Evolutionary conservation across 2,113 vertebrate species (phyloP).

Genomic region (Lagopus leucura): DNA sequence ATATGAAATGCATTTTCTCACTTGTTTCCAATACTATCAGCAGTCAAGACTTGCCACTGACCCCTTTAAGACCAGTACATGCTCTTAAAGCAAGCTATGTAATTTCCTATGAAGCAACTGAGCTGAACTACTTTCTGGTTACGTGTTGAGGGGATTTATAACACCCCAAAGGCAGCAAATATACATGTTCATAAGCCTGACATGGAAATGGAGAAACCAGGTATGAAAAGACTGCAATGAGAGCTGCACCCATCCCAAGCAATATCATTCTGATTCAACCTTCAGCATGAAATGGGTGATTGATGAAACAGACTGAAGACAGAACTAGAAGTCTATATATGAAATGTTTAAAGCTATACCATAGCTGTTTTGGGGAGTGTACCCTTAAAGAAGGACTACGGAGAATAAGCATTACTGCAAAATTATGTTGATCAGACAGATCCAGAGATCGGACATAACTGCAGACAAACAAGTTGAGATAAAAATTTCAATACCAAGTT

Average conservation of each 20-base stretch:
- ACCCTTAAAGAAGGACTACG: background rate
- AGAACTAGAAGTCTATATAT: background rate
- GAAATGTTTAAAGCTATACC: background rate
- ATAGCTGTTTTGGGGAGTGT: background rate
- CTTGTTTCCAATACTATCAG: conserved; percentile 27
- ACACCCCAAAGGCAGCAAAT: background rate
- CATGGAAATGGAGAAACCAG: conserved; percentile 26
- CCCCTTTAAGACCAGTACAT: conserved; percentile 18
- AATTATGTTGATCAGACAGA: background rate
- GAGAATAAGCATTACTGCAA: background rate
- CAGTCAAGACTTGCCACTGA: conserved; percentile 15
- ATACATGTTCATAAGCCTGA: background rate
- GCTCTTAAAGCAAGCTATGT: background rate
- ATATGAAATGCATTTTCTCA: conserved; percentile 22
- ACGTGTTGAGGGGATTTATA: background rate
- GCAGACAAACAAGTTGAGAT: background rate
- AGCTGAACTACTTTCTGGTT: background rate
- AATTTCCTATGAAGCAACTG: conserved; percentile 16
- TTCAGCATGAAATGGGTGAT: background rate
- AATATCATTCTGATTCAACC: background rate
- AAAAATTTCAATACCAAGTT: background rate
- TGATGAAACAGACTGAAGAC: background rate
- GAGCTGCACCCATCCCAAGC: background rate
- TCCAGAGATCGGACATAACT: background rate
- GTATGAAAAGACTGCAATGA: background rate